Evolutionary conservation across 2,113 vertebrate species (phyloP), one percentile per base, ranked within the genome.

Genomic region (Telmatochromis sp.): DNA sequence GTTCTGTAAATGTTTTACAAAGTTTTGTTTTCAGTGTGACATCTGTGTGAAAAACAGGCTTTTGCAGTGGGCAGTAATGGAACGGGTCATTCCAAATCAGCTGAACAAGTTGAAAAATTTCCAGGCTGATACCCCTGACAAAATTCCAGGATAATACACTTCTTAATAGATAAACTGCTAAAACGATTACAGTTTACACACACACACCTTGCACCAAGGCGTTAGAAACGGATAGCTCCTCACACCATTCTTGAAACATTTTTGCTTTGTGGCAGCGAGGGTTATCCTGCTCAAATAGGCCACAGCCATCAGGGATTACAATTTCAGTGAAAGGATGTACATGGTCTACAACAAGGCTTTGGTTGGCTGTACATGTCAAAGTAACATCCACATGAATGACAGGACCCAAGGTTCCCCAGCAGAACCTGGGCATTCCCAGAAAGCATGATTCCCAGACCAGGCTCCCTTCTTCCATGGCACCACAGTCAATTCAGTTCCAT

Each of bases 201-300:
- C 17, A 31, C 28, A 60, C 10, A 65, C 6, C 33, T 68, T 37
- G 33, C 63, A 68, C 35, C n/a, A 68, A 68, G n/a, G n/a, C 1
- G 0, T 68, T 68, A 40, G 7, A 37, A 68, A 40, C n/a, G 0
- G 7, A 37, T 68, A 3, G 10, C n/a, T 40, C 35, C n/a, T 68
- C 12, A 14, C n/a, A 40, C n/a, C 5, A 40, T 40, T 68, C 63
- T 68, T 68, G n/a, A 23, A 68, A 40, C n/a, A 9, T 9, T 68
- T 68, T 68, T 68, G 19, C 63, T 45, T 71, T 42, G n/a, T 45
- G 7, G 12, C 37, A 26, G 21, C 7, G 13, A 26, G 3, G n/a
- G 13, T 71, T 71, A 71, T 15, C 37, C 65, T 71, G n/a, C 65
- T 71, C n/a, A 10, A 42, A 71, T 9, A 45, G 13, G 65, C 37